Percentiles rank a stretch among this genome's conserved stretches.
Conservation (phyloP, 2,797 vertebrate species). For the Eleutherodactylus coqui region DNA sequence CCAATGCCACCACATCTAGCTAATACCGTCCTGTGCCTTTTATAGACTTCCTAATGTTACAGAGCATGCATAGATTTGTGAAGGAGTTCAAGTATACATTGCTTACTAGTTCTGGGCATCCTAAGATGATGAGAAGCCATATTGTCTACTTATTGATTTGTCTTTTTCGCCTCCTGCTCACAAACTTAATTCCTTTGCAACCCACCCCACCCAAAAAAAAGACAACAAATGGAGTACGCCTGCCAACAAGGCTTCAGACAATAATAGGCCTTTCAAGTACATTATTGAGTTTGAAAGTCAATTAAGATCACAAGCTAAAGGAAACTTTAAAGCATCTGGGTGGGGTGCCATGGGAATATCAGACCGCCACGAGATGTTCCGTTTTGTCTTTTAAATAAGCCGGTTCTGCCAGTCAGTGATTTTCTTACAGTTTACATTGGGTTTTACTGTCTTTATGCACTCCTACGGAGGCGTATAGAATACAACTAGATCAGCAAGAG, state of each 20-base stretch:
- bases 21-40: no score
- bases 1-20: no score
- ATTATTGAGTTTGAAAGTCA: not conserved
- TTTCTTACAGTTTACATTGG: conserved; percentile 33
- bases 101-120: no score
- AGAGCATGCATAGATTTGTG: not conserved
- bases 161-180: not conserved
- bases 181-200: not conserved
- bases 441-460: not conserved
- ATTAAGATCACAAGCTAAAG: no score
- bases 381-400: conserved; percentile 41
- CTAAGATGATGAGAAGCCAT: not conserved
- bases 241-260: not conserved
- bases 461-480: not conserved
- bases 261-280: not conserved
- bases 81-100: no score
- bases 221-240: not conserved
- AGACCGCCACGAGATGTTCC: conserved; percentile 11
- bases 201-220: no score
- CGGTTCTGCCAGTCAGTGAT: not conserved
- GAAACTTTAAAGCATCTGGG: conserved; percentile 37
- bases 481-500: not conserved
- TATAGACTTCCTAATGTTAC: not conserved
- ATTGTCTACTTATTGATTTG: not conserved
- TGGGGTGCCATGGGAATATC: conserved; percentile 31